Evolutionary conservation across 64 coral and sea anemone genomes (phyloP), one percentile per base, ranked within the genome.

Genomic region (Porites australiensis): DNA sequence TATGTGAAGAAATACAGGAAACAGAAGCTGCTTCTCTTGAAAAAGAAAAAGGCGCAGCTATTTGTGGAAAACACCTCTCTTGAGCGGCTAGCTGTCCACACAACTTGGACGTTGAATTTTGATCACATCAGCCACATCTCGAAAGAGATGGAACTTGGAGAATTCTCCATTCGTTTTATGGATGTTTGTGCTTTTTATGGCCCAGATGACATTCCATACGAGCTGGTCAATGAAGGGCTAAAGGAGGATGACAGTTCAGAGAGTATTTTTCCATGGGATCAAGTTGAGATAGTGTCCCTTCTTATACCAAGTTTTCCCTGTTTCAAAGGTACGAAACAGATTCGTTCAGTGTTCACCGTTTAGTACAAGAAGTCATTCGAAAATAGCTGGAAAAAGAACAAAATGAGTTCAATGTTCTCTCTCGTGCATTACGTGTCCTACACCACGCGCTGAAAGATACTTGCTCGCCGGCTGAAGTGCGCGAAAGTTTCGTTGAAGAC

Each of bases 1-100:
- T 94, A 94, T 7, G 18, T 94, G n/a, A 65, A 77, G 22, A n/a
- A 95, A 50, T 95, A 90, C 74, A 95, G 63, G 54, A 72, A 87
- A 13, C 58, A 86, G 45, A 95, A 87, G 15, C 49, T 95, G 14
- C 51, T 14, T 62, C 79, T 77, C 19, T 43, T 95, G 54, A 90
- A 86, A 15, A 89, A 23, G 76, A 54, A 62, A 49, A 95, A 90
- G 58, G 93, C 93, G 43, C 80, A 64, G 54, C 19, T 65, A 6
- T 86, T 77, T 0, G 67, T 73, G 19, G 48, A 89, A 58, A 79
- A 85, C 7, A 95, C 87, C 4, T 85, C 87, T 5, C 50, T 63
- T 64, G 88, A 95, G 6, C 53, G 93, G 27, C 27, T 37, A 37
- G 27, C 27, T 37, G 27, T 37, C 27, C 27, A 37, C 27, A 37